phyloP scores from a whole-genome alignment of 2,113 vertebrate genomes.

The Suncus etruscus region DNA sequence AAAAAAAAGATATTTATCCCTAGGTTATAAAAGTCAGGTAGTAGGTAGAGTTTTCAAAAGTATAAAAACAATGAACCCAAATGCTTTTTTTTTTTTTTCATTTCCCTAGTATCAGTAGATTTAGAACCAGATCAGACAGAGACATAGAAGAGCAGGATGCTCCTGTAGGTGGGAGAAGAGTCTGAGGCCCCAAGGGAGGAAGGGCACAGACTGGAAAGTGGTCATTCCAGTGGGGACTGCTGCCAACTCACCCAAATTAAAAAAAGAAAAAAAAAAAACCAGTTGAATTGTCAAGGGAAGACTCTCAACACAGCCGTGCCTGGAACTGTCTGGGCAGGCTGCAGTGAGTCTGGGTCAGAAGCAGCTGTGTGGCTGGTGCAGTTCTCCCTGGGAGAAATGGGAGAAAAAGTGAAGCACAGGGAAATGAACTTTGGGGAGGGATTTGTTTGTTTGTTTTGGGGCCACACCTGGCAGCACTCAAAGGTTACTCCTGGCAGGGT shows the following conservation, averaged over 20 bases:
- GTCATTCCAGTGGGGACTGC: not conserved
- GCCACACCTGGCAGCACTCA: too few species aligned
- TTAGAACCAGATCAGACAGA: not conserved
- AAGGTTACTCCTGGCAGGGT: too few species aligned
- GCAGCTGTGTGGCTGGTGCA: not conserved
- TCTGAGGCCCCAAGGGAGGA: not conserved
- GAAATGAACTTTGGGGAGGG: not conserved
- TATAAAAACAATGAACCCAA: constrained; percentile 42
- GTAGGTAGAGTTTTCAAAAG: constrained; percentile 25
- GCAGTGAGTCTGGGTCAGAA: not conserved
- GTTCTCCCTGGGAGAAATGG: not conserved
- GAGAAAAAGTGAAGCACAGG: constrained; percentile 3
- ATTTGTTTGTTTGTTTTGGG: too few species aligned
- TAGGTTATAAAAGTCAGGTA: constrained; percentile 18
- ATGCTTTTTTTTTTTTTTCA: not conserved
- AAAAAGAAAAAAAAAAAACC: not conserved
- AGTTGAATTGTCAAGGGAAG: not conserved
- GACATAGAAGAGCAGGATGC: not conserved
- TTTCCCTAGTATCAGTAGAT: not conserved
- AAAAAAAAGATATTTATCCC: constrained; percentile 9
- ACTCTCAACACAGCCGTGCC: not conserved
- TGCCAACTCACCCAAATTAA: not conserved
- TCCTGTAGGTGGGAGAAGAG: not conserved
- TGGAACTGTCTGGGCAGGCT: not conserved
- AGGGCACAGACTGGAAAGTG: not conserved